Evolutionary conservation across 2,797 vertebrate species (phyloP).

Genomic region (Balearica regulorum): DNA sequence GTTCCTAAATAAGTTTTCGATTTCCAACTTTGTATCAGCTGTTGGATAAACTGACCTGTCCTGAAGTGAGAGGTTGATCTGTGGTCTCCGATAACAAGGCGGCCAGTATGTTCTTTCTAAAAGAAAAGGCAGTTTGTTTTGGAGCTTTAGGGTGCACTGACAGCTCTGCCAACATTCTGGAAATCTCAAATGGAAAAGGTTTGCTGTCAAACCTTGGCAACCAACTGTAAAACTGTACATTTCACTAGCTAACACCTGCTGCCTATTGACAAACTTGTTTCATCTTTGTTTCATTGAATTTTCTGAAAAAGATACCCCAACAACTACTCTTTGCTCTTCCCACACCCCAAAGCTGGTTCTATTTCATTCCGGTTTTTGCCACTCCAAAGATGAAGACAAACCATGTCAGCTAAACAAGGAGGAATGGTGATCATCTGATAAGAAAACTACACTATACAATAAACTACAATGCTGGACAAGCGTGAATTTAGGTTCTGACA

Average conservation of each 20-base stretch:
- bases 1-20: not conserved
- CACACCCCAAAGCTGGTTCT: not conserved
- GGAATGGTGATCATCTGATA: not conserved
- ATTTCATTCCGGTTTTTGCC: not conserved
- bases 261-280: not conserved
- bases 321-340: not conserved
- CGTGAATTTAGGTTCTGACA: not conserved
- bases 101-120: constrained; percentile 93
- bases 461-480: not conserved
- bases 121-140: constrained; percentile 64
- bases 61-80: constrained; percentile 94
- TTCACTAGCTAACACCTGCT: not conserved
- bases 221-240: not conserved
- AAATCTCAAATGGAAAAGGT: not conserved
- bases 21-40: constrained; percentile 20
- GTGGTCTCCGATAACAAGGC: constrained; percentile 95
- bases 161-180: constrained; percentile 32
- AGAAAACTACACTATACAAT: fast-evolving
- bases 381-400: not conserved
- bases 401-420: not conserved
- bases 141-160: constrained; percentile 35
- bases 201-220: not conserved
- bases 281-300: not conserved
- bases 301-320: not conserved
- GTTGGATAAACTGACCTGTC: constrained; percentile 84